Base-by-base conservation (phyloP, 2,113 vertebrate genomes). In the Protobothrops mucrosquamatus region DNA sequence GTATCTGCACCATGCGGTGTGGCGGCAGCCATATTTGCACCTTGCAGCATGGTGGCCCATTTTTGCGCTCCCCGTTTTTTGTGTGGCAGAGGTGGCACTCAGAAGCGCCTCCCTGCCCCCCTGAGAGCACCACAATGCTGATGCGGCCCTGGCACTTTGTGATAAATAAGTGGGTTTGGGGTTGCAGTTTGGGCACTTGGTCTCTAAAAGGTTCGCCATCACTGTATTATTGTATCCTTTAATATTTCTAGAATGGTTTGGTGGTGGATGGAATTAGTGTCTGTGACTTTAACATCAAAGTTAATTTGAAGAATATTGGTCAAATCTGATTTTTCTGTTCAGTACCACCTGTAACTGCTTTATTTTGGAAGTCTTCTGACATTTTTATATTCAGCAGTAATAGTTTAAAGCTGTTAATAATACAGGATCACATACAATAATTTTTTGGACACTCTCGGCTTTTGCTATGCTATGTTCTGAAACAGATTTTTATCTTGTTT, bases 401-500 rank as follows among this genome's bases (percentile, higher is more conserved):
- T 43, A 55, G 34, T 54, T 89, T 56, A 56, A 88, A 85, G 46
- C 24, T 81, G 8, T 81, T 85, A 85, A 52, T 26, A 54, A 39
- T 74, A 34, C 86, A 89, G 74, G 22, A 55, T 48, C 11, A 39
- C 29, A 6, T 14, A 55, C 48, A 89, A 12, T 48, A 90, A 90
- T 29, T 43, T 14, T 61, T 90, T 81, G 55, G 8, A 54, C 5
- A 26, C 5, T 26, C 59, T 85, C 46, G 12, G 43, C n/a, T 89
- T 46, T 85, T 90, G 69, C 55, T 61, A 46, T 52, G 18, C 95
- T 97, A 92, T 95, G 59, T 46, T 90, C 94, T 90, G 43, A 91
- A 91, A 46, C 95, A 96, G 95, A 96, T 97, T 94, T 97, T 97
- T 97, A 95, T 97, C 96, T 94, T 97, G 74, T 94, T 95, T 97